Base-by-base conservation (phyloP, 2,113 vertebrate genomes). In the Pleuronectes platessa region DNA sequence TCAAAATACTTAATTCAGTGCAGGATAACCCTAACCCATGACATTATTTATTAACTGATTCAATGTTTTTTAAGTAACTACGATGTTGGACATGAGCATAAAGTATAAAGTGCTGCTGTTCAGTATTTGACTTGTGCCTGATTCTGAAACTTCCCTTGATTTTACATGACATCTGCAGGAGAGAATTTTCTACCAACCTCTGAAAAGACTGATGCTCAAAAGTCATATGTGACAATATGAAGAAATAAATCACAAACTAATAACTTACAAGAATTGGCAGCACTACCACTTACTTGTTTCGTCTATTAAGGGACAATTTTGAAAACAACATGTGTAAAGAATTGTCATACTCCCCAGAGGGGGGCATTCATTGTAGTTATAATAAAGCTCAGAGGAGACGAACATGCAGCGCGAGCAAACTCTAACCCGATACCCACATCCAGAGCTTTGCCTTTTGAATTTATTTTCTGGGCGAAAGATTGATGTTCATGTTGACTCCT, bases 321-420 rank as follows among this genome's bases (percentile, higher is more conserved):
- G 54, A 65, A 75, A 69, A 68, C 71, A 69, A 67, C 49, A 58
- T 9, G 31, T 81, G 74, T 80, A 86, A 78, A 84, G 66, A 72
- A 55, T 26, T 0, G 1, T 37, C 26, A 45, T 59, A 71, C 60
- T 90, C 85, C 83, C 83, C 76, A 3, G 58, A 40, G 71, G 81
- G 3, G 68, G 75, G 85, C 79, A 86, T 61, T 59, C 40, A 64
- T 26, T 64, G 24, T 23, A 61, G 68, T 24, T 17, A 14, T 11
- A 71, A 18, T 40, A 21, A 42, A 61, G 61, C 75, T 73, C 60
- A 6, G 56, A 79, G 60, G 13, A 66, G 60, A 61, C 42, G 58
- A 72, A 76, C 51, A 83, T 6, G 45, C 55, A 45, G 23, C 56
- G 17, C 31, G 56, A 72, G 74, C 51, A 83, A 71, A 79, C 61